phyloP scores from a whole-genome alignment of 2,888 invertebrate species.

The Meiosimyza platycephala region DNA sequence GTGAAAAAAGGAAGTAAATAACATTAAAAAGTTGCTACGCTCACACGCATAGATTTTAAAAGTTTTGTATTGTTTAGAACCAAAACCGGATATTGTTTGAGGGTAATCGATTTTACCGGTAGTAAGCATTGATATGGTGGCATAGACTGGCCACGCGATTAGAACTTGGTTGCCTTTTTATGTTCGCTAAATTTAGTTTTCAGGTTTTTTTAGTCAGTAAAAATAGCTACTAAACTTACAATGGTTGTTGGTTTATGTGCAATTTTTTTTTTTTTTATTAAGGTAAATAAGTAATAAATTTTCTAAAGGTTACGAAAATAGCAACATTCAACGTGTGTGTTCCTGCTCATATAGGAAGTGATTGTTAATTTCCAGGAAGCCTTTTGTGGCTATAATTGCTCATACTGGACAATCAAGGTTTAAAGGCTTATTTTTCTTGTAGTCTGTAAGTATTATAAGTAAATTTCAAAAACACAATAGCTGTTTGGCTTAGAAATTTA shows the following conservation, averaged over 20 bases:
- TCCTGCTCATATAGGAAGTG: background rate
- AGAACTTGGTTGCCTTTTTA: slow-evolving; percentile 34
- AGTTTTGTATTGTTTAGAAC: slow-evolving; percentile 34
- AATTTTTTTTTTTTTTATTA: no score
- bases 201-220: slow-evolving; percentile 41
- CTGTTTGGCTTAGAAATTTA: no score
- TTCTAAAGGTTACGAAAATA: background rate
- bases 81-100: slow-evolving; percentile 62
- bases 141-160: slow-evolving; percentile 7
- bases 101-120: slow-evolving; percentile 62
- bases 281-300: slow-evolving; percentile 23
- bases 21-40: no score
- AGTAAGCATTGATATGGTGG: slow-evolving; percentile 22
- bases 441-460: no score
- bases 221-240: slow-evolving; percentile 3
- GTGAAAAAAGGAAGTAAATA: no score
- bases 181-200: background rate
- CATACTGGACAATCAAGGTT: background rate
- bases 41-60: background rate
- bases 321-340: no score
- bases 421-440: no score
- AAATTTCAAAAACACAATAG: no score
- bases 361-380: background rate
- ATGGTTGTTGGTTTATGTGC: background rate
- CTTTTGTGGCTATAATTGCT: slow-evolving; percentile 9